Percentiles rank a stretch among this genome's conserved stretches.
Evolutionary conservation across 2,113 vertebrate species (phyloP).

Genomic region (Acrocephalus arundinaceus): DNA sequence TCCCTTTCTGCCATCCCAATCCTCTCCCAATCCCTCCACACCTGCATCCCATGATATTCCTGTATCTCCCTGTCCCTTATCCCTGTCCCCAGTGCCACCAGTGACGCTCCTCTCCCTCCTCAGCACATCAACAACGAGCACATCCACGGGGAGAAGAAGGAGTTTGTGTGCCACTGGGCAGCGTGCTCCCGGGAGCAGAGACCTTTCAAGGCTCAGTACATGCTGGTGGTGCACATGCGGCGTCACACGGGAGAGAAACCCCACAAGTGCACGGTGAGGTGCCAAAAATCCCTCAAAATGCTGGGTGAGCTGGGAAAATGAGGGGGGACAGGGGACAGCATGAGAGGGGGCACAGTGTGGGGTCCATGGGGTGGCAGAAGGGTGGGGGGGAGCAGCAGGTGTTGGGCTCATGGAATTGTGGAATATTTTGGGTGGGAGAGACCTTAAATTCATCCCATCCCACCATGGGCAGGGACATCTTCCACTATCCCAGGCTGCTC

Average conservation of each 20-base stretch:
- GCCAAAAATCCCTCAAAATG: constrained; percentile 76
- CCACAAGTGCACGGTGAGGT: constrained; percentile 96
- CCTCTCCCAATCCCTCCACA: background rate
- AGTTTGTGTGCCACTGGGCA: constrained; percentile 97
- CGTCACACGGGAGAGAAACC: constrained; percentile 98
- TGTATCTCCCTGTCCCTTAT: background rate
- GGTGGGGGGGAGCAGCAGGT: background rate
- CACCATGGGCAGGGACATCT: no score
- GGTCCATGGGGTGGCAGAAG: background rate
- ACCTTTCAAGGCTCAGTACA: constrained; percentile 98
- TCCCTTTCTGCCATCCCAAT: background rate
- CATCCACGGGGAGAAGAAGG: constrained; percentile 97
- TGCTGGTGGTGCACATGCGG: constrained; percentile 98
- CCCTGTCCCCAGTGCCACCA: background rate
- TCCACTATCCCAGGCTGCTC: background rate
- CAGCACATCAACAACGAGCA: constrained; percentile 99
- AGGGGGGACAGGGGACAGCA: background rate
- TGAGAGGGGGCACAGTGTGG: accelerated
- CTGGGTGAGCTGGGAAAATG: constrained; percentile 76
- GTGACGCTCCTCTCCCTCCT: background rate
- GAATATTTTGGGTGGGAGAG: background rate
- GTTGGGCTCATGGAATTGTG: background rate
- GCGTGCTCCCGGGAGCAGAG: constrained; percentile 94
- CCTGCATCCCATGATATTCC: background rate
- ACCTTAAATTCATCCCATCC: background rate